phyloP scores from a whole-genome alignment of 2,113 vertebrate species.

The Galbula dea region DNA sequence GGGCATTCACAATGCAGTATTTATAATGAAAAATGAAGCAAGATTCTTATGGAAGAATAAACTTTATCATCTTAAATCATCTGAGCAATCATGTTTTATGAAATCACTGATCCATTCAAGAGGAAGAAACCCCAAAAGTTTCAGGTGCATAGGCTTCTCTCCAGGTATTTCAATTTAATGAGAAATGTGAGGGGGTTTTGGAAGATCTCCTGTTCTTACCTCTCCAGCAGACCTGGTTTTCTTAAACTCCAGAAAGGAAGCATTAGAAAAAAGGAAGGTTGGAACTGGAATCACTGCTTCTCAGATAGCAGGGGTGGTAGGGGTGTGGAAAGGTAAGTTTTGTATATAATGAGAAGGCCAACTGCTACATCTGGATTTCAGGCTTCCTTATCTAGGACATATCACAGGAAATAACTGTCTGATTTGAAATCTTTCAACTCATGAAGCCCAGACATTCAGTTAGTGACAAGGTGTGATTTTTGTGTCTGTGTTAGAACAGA shows the following conservation, averaged over 20 bases:
- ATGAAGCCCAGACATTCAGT: neutral
- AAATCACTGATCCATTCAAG: neutral
- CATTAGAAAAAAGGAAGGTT: neutral
- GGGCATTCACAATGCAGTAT: neutral
- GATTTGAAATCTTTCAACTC: neutral
- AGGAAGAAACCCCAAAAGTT: neutral
- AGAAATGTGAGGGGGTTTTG: neutral
- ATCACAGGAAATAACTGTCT: neutral
- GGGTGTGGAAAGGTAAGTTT: neutral
- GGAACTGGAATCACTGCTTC: neutral
- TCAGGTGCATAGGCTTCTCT: neutral
- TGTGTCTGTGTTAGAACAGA: neutral
- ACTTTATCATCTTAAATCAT: neutral
- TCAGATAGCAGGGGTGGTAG: accelerated
- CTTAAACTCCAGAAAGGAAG: neutral
- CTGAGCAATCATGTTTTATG: neutral
- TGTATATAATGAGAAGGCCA: neutral
- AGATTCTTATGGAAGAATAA: neutral
- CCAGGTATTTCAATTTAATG: neutral
- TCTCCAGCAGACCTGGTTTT: neutral
- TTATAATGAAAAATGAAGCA: neutral
- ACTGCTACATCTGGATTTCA: neutral
- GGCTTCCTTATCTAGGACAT: too few species aligned
- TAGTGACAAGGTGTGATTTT: neutral
- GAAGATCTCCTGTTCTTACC: neutral